These are phyloP conservation scores for Xiphias gladius DNA, from an alignment of 2,113 vertebrate genomes.

Conservation along the genomic window DNA sequence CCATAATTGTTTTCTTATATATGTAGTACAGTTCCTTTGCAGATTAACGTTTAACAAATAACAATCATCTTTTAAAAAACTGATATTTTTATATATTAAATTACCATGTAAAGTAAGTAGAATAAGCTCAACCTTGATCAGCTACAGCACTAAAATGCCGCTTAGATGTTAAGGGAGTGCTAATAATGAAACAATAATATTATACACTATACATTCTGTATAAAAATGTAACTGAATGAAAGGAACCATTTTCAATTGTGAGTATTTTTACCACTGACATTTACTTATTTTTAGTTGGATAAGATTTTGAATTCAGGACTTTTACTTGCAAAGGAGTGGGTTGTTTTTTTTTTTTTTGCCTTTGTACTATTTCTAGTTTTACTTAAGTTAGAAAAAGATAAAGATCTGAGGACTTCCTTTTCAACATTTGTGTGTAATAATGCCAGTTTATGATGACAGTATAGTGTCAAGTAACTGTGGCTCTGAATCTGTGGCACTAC, in stretches of 20 bases:
- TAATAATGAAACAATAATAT: background rate
- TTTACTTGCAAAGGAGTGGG: no score
- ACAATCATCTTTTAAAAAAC: background rate
- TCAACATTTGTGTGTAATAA: background rate
- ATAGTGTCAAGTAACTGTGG: background rate
- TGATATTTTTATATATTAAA: background rate
- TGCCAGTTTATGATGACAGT: background rate
- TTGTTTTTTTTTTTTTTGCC: background rate
- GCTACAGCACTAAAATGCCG: background rate
- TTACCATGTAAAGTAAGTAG: background rate
- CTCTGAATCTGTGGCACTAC: background rate
- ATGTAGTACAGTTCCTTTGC: background rate
- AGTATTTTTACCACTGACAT: background rate
- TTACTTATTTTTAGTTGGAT: background rate
- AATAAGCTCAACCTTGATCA: background rate
- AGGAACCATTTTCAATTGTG: background rate
- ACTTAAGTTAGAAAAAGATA: background rate
- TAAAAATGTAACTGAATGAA: background rate
- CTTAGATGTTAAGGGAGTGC: background rate
- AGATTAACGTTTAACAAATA: background rate
- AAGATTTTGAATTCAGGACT: background rate
- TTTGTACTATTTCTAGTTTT: background rate
- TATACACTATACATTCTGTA: background rate
- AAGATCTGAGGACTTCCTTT: background rate
- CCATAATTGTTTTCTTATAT: no score